Evolutionary conservation across 2,113 vertebrate genomes (phyloP).

Genomic region (Cranoglanis bouderius): DNA sequence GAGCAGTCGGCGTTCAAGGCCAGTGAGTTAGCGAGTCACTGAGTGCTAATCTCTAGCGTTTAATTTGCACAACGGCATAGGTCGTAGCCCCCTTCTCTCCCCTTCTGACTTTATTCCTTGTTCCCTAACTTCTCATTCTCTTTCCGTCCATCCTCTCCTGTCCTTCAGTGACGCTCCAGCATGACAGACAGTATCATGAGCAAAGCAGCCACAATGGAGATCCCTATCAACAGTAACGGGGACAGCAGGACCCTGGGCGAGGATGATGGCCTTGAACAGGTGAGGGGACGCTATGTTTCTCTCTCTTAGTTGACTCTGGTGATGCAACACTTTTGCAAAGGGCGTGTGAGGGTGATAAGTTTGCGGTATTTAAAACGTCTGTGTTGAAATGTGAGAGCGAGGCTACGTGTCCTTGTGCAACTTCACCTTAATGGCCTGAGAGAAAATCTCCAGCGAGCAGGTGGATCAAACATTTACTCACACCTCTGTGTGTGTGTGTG

Average conservation of each 20-base stretch:
- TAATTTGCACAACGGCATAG: neutral
- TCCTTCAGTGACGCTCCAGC: slow-evolving; percentile 59
- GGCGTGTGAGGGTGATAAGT: neutral
- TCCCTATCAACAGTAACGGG: slow-evolving; percentile 94
- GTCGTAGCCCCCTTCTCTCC: neutral
- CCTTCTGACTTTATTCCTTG: neutral
- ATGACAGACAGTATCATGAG: slow-evolving; percentile 94
- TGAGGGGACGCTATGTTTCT: slow-evolving; percentile 57
- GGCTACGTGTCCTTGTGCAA: slow-evolving; percentile 2
- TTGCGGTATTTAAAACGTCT: neutral
- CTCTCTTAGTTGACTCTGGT: no score
- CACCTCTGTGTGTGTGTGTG: neutral
- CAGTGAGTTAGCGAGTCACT: neutral
- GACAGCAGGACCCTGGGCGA: slow-evolving; percentile 84
- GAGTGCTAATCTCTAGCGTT: neutral
- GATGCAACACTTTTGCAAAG: neutral
- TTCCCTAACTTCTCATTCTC: neutral
- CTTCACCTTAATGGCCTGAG: slow-evolving; percentile 25
- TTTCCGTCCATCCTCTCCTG: slow-evolving; percentile 2
- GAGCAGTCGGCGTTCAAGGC: neutral
- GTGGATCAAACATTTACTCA: slow-evolving; percentile 35
- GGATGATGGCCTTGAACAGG: slow-evolving; percentile 94
- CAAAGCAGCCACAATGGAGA: slow-evolving; percentile 98
- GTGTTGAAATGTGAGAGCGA: neutral
- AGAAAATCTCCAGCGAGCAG: slow-evolving; percentile 32